Base-by-base conservation (phyloP, 2,113 vertebrate species). In the Puma concolor region DNA sequence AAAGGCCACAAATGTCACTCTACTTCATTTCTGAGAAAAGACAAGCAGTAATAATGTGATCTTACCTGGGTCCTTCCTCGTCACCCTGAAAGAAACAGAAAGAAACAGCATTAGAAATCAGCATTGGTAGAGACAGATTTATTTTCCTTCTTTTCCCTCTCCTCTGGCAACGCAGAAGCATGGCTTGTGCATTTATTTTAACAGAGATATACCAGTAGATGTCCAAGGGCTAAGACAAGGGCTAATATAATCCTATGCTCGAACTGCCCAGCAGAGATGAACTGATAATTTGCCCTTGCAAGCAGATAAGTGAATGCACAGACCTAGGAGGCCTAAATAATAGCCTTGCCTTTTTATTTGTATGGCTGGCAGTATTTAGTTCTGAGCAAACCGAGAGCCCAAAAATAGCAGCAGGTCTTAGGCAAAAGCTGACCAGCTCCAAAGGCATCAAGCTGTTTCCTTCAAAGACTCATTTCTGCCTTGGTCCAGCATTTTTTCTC, bases 11-110 rank as follows among this genome's bases (percentile, higher is more conserved):
- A 82, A 87, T 80, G 79, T 96, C 97, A 95, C 33, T 96, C 63
- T 64, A 63, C 66, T 77, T 96, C 88, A 96, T 76, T 92, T 97
- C 95, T 94, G 85, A 97, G 88, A 95, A 93, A 2, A 95, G 77
- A 98, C 77, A 93, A 97, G 67, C 41, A 94, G 79, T 33, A 83
- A 84, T 64, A 72, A 8, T 60, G 25, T 82, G 63, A 64, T 97
- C 96, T 98, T 98, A 98, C 97, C 97, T 95, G 50, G 1, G 7
- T 96, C 97, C 98, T 63, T 98, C 97, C 88, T 98, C 98, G 64
- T 97, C 88, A 36, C 85, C 98, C 96, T 98, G 93, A 87, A 82
- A 97, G 38, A 93, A 48, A 97, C 12, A 95, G 71, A 86, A 79
- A 97, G 48, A 54, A 95, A 44, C 6, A 84, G 25, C 54, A 25